Evolutionary conservation across 2,888 invertebrate species (phyloP), one percentile per base, ranked within the genome.

Genomic region (Synanthedon andrenaeformis): DNA sequence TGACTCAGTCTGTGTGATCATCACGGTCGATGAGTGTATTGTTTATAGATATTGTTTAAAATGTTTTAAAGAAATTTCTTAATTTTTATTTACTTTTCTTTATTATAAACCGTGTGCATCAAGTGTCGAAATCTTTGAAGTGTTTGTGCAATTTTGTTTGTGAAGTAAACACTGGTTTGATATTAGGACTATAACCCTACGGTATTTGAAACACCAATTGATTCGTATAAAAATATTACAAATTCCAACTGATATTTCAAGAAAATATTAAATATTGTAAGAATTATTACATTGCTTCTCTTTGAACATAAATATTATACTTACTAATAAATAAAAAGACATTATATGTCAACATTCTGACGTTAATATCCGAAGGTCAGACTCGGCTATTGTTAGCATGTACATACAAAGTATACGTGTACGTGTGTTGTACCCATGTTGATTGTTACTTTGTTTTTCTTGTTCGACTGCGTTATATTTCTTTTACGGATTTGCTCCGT

Each of bases 311-410:
- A 72, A 67, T 67, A 62, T 69, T 62, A 63, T 67, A 65, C 61
- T 64, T 67, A 65, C 61, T 64, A 62, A 62, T 35, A 35, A 35
- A 35, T 35, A 10, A 35, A n/a, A 35, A 35, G 35, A 35, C 10
- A 23, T 23, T 35, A 35, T 8, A 35, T 35, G 35, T 35, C 35
- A 35, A 35, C 35, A 35, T 59, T 67, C 61, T 57, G 66, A 62
- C 59, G 62, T 63, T 65, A 23, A 23, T 5, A 62, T 61, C 57
- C 67, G 79, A 83, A 84, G 84, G 84, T 78, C 82, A 69, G 63
- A 62, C 61, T 64, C 61, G 57, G 65, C 65, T 77, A 74, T 78
- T 79, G 75, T 76, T 70, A 63, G 62, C 63, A 62, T 63, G 14
- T 49, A 19, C 17, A 49, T 17, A 23, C 35, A 41, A 51, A 51